Conservation (phyloP, 2,888 invertebrate species). For the Carterocephalus palaemon region DNA sequence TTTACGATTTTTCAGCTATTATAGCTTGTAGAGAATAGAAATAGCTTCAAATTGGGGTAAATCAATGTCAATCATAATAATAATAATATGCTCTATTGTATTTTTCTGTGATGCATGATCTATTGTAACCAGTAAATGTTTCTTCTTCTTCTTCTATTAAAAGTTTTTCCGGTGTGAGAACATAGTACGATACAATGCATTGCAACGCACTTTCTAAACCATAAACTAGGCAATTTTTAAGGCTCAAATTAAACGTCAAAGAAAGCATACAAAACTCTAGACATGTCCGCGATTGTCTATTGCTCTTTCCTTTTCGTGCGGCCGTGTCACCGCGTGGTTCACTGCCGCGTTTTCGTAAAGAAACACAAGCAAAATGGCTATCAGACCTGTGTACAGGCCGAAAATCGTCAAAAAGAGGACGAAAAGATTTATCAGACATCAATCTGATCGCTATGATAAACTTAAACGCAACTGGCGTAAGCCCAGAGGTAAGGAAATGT, state of each 20-base stretch:
- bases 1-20: no score
- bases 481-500: constrained; percentile 86
- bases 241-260: constrained; percentile 30
- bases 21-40: no score
- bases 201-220: no score
- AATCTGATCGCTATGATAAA: constrained; percentile 98
- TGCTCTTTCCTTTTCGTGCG: constrained; percentile 73
- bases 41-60: no score
- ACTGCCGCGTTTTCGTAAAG: constrained; percentile 61
- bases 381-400: constrained; percentile 92
- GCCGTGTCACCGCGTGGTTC: constrained; percentile 79
- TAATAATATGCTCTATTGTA: no score
- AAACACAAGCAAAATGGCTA: constrained; percentile 85
- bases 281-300: constrained; percentile 64
- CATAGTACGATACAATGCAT: no score
- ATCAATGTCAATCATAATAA: no score
- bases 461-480: constrained; percentile 99
- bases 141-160: no score
- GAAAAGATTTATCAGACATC: constrained; percentile 98
- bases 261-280: constrained; percentile 59
- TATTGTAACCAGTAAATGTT: constrained; percentile 14
- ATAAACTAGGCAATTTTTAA: constrained; percentile 36
- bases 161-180: no score
- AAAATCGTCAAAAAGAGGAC: constrained; percentile 98
- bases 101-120: neutral